Evolutionary conservation across 2,888 invertebrate genomes (phyloP).

Genomic region (Laothoe populi): DNA sequence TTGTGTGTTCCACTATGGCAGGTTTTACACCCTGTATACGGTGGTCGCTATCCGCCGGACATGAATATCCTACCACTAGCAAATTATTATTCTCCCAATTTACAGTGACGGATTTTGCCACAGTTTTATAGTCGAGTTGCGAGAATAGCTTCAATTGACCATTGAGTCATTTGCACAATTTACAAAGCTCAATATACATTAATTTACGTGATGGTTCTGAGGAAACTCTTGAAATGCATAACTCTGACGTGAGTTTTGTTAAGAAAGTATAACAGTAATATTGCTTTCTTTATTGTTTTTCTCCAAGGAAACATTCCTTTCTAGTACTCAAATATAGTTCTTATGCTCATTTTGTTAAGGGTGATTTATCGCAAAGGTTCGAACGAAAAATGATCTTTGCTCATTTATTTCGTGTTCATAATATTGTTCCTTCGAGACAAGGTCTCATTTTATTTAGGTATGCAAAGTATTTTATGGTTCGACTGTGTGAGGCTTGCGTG

Average conservation of each 20-base stretch:
- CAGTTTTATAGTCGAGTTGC: slow-evolving; percentile 55
- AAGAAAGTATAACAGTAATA: slow-evolving; percentile 45
- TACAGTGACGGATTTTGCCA: slow-evolving; percentile 40
- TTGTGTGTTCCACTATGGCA: too few species aligned
- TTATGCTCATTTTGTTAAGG: slow-evolving; percentile 40
- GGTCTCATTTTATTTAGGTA: slow-evolving; percentile 63
- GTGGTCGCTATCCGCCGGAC: too few species aligned
- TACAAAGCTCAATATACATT: slow-evolving; percentile 64
- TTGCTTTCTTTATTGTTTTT: not conserved
- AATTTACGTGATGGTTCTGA: slow-evolving; percentile 71
- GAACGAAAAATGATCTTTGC: slow-evolving; percentile 51
- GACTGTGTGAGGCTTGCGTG: slow-evolving; percentile 61
- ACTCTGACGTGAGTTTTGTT: slow-evolving; percentile 54
- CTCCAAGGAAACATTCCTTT: not conserved
- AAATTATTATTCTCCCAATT: not conserved
- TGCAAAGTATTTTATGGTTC: slow-evolving; percentile 65
- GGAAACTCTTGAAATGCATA: slow-evolving; percentile 66
- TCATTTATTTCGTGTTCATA: slow-evolving; percentile 58
- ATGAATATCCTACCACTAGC: too few species aligned
- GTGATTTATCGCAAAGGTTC: slow-evolving; percentile 35
- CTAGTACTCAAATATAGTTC: slow-evolving; percentile 35
- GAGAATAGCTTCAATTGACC: slow-evolving; percentile 51
- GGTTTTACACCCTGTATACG: too few species aligned
- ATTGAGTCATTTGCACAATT: slow-evolving; percentile 55
- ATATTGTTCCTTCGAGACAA: slow-evolving; percentile 53